Percentiles rank a stretch among this genome's conserved stretches.
Evolutionary conservation across 2,888 invertebrate genomes (phyloP).

Genomic region (Leptopterna dolabrata): DNA sequence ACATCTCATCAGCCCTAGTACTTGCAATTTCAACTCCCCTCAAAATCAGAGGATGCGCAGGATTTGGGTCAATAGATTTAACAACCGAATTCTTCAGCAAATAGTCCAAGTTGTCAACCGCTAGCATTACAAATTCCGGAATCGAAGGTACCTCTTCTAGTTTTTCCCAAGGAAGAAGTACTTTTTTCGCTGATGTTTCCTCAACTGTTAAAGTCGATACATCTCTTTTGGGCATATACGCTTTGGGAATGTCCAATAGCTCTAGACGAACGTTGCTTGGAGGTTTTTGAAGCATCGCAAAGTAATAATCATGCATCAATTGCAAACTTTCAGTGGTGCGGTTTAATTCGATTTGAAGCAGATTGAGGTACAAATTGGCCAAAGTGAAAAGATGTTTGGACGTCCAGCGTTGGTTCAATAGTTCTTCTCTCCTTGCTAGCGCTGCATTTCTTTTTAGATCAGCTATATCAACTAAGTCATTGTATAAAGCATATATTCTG

Average conservation of each 20-base stretch:
- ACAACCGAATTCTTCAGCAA: neutral
- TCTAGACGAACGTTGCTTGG: neutral
- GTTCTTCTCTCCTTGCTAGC: conserved; percentile 4
- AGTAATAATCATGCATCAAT: conserved; percentile 42
- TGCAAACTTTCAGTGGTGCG: conserved; percentile 28
- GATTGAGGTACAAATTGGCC: conserved; percentile 13
- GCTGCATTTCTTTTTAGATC: conserved; percentile 24
- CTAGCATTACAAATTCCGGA: neutral
- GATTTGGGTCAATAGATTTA: conserved; percentile 16
- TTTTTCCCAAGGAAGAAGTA: conserved; percentile 1
- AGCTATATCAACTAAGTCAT: conserved; percentile 28
- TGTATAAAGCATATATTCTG: conserved; percentile 17
- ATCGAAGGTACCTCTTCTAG: neutral
- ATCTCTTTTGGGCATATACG: neutral
- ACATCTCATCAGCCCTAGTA: conserved; percentile 2
- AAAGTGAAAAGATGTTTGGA: conserved; percentile 26
- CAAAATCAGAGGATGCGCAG: neutral
- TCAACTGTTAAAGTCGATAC: neutral
- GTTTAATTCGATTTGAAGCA: conserved; percentile 31
- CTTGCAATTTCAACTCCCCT: neutral
- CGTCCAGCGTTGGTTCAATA: conserved; percentile 26
- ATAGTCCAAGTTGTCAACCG: neutral
- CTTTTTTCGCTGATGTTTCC: neutral
- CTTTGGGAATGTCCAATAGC: conserved; percentile 18
- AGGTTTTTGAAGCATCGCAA: conserved; percentile 47